A percentile compares a stretch with the other conserved stretches of the same genome.
These are phyloP conservation scores for Takifugu ocellatus DNA, from an alignment of 2,797 vertebrate species.

Conservation along the genomic window DNA sequence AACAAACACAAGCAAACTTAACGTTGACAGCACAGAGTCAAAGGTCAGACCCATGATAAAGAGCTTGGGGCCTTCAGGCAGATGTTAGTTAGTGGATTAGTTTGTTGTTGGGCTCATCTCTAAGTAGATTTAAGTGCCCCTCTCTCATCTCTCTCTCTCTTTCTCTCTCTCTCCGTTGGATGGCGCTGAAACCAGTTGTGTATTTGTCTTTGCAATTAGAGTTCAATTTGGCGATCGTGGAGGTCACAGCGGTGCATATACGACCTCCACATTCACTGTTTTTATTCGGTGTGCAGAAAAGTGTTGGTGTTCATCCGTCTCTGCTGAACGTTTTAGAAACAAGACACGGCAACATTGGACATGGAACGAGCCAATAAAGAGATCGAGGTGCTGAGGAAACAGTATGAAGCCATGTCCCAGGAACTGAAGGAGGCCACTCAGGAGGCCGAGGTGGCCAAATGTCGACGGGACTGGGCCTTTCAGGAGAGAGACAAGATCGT, in stretches of 20 bases:
- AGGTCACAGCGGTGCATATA: neutral
- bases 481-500: slow-evolving; percentile 98
- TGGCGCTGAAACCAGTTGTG: slow-evolving; percentile 18
- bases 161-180: slow-evolving; percentile 34
- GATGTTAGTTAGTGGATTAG: slow-evolving; percentile 35
- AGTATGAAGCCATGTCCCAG: slow-evolving; percentile 94
- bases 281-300: neutral
- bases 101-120: slow-evolving; percentile 8
- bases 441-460: slow-evolving; percentile 97
- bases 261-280: neutral
- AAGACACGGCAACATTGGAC: slow-evolving; percentile 94
- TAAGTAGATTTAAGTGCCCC: slow-evolving; percentile 22
- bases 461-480: slow-evolving; percentile 96
- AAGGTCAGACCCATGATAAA: slow-evolving; percentile 27
- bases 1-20: slow-evolving; percentile 2
- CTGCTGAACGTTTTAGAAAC: slow-evolving; percentile 78
- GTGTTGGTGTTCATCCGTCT: neutral
- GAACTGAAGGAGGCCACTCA: slow-evolving; percentile 95
- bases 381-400: slow-evolving; percentile 94
- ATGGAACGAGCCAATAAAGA: slow-evolving; percentile 96
- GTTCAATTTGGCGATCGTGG: slow-evolving; percentile 2
- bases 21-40: slow-evolving; percentile 19
- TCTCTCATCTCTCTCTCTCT: neutral
- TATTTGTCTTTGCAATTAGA: neutral
- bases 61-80: slow-evolving; percentile 22